These are phyloP conservation scores for Urosaurus nigricauda DNA, from an alignment of 2,797 vertebrate genomes.

Conservation along the genomic window DNA sequence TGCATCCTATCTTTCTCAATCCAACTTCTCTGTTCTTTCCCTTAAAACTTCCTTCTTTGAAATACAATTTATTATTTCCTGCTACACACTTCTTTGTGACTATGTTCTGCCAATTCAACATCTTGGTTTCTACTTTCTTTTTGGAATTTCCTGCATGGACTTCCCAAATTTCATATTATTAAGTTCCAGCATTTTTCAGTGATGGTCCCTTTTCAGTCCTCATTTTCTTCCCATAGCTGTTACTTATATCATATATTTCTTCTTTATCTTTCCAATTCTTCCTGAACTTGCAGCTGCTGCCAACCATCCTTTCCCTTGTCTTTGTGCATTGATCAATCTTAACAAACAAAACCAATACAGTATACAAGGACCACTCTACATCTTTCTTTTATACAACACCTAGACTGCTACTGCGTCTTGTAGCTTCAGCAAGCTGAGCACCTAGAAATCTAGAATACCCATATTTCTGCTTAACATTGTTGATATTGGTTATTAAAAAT, in stretches of 20 bases:
- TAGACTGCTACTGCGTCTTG: not conserved
- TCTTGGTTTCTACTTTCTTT: not conserved
- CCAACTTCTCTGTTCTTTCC: not conserved
- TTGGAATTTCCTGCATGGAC: not conserved
- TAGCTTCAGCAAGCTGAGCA: slow-evolving; percentile 41
- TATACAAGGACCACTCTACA: not conserved
- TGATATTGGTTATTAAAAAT: not conserved
- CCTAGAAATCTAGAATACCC: slow-evolving; percentile 9
- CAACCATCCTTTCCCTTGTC: not conserved
- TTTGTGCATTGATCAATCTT: not conserved
- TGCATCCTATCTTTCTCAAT: not conserved
- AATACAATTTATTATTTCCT: not conserved
- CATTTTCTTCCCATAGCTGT: not conserved
- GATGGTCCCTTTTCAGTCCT: not conserved
- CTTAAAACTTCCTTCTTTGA: not conserved
- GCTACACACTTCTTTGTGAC: not conserved
- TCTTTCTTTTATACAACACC: not conserved
- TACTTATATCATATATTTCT: not conserved
- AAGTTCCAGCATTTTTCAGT: not conserved
- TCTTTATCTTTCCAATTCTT: not conserved
- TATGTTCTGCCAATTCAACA: not conserved
- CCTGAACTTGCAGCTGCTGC: not conserved
- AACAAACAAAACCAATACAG: not conserved
- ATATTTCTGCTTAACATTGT: not conserved
- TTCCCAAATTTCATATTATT: not conserved